phyloP scores from a whole-genome alignment of 1,140 invertebrate genomes.

The Asobara japonica region DNA sequence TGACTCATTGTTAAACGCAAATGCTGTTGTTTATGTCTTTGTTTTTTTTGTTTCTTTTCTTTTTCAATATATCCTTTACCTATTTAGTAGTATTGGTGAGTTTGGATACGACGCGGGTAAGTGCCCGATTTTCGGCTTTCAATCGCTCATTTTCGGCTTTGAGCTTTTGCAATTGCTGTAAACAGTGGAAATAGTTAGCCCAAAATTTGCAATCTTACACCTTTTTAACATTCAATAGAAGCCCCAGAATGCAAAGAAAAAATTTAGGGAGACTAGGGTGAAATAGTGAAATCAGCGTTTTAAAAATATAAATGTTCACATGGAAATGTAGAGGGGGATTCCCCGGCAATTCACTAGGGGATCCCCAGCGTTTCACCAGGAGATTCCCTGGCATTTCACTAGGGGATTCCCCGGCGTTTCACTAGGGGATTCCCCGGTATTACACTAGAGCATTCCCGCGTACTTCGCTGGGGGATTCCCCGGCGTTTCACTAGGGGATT shows the following conservation, averaged over 20 bases:
- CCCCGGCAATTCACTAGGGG: no score
- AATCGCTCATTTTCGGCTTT: conserved; percentile 97
- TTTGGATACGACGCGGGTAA: conserved; percentile 95
- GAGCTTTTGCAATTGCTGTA: conserved; percentile 97
- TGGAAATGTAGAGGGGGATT: no score
- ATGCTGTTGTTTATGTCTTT: conserved; percentile 51
- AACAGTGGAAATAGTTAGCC: conserved; percentile 70
- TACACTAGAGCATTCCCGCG: no score
- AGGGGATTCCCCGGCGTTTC: no score
- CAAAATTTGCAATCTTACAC: conserved; percentile 34
- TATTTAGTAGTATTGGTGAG: conserved; percentile 90
- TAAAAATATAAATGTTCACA: no score
- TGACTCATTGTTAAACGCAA: conserved; percentile 60
- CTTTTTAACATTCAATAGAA: neutral
- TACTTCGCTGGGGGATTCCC: no score
- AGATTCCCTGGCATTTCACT: no score
- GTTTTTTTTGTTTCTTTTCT: conserved; percentile 21
- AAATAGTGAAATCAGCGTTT: neutral
- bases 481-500: no score
- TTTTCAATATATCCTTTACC: conserved; percentile 70
- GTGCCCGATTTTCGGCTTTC: conserved; percentile 93
- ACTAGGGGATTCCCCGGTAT: no score
- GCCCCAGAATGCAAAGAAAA: neutral
- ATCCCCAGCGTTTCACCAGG: no score
- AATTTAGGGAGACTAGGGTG: neutral